Evolutionary conservation across 2,797 vertebrate species (phyloP), one percentile per base, ranked within the genome.

Genomic region (Gadopsis bispinosus): DNA sequence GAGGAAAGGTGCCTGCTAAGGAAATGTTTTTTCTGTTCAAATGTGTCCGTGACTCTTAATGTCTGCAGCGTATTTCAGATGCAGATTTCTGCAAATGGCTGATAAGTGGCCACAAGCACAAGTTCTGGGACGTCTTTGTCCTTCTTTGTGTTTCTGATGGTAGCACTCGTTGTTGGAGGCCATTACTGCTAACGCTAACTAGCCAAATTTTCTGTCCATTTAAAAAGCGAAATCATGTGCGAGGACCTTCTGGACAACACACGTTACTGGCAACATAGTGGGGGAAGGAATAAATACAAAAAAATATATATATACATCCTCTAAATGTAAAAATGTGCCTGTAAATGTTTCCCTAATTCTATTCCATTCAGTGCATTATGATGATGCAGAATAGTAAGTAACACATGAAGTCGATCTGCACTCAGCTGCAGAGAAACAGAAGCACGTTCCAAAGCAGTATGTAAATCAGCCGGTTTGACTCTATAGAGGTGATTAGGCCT

Each of bases 381-480:
- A 54, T 16, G 60, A 69, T 19, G 48, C 56, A 55, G 12, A 20
- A 19, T 35, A 22, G 22, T 45, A 19, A 64, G n/a, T 31, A 35
- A 53, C 26, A 77, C 61, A 33, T 41, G 59, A 66, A 59, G 31
- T 4, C 39, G 29, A 22, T 11, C 20, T 16, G 59, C n/a, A 54
- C 16, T 14, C 39, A 35, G 11, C 29, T 19, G 39, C 56, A 37
- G 12, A 43, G 39, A 61, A 73, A 65, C 20, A 26, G 58, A 29
- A 35, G 39, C 65, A 33, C 41, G 51, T 63, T 64, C 58, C 77
- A 84, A 80, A 80, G 72, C 72, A 14, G 31, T 35, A 45, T 63
- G 79, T 53, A 77, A 87, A 87, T 83, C 14, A 73, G 69, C 20
- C 58, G 16, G n/a, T 76, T 68, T 73, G 66, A 64, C 53, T 79